Percentiles rank a stretch among this genome's conserved stretches.
Conservation (phyloP, 2,888 invertebrate genomes). For the Lathronympha strigana region DNA sequence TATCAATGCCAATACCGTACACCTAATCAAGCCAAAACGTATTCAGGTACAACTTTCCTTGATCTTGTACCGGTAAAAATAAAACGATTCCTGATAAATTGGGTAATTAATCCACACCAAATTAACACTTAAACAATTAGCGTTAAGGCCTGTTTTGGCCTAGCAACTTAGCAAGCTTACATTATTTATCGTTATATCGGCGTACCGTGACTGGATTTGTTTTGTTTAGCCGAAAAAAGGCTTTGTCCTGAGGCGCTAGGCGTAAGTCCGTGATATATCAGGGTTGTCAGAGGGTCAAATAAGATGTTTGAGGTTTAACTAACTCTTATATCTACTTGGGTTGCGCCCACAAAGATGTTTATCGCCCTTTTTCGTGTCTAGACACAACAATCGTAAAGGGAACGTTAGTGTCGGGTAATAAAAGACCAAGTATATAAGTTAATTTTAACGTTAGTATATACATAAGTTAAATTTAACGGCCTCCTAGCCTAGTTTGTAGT, state of each 20-base stretch:
- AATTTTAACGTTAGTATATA: neutral
- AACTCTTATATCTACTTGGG: conserved; percentile 8
- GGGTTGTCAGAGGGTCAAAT: conserved; percentile 31
- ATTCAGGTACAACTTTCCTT: conserved; percentile 33
- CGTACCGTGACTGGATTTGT: conserved; percentile 36
- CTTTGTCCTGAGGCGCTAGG: conserved; percentile 35
- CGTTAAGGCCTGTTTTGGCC: neutral
- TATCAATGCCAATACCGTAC: conserved; percentile 14
- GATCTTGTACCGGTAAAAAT: conserved; percentile 44
- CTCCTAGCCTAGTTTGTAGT: too few relatives aligned
- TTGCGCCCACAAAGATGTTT: conserved; percentile 2
- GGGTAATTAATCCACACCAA: conserved; percentile 6
- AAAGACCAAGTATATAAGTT: neutral
- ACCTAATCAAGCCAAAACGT: conserved; percentile 23
- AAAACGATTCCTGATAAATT: conserved; percentile 51
- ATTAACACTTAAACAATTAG: conserved; percentile 2
- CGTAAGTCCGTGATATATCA: conserved; percentile 35
- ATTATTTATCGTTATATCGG: conserved; percentile 31
- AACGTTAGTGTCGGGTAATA: neutral
- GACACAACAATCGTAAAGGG: neutral
- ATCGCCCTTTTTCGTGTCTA: conserved; percentile 1
- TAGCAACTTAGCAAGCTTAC: neutral
- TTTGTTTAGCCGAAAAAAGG: conserved; percentile 36
- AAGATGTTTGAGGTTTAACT: conserved; percentile 31
- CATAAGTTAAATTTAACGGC: too few relatives aligned